phyloP scores from a whole-genome alignment of 2,888 invertebrate genomes.

The Tachina fera region DNA sequence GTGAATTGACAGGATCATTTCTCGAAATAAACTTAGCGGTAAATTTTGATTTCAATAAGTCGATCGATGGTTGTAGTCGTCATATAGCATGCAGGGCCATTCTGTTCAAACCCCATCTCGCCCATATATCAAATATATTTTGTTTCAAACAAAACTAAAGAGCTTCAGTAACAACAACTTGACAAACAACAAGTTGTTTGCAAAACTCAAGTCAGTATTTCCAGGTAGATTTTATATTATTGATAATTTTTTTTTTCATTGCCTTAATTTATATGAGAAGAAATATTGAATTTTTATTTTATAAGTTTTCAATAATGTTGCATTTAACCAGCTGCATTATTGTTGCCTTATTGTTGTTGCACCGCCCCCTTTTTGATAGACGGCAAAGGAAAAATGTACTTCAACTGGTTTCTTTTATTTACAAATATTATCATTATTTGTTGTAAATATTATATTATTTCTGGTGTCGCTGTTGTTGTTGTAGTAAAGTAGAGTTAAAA shows the following conservation, averaged over 20 bases:
- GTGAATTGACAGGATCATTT: too few relatives aligned
- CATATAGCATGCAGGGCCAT: too few relatives aligned
- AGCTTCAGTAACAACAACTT: background rate
- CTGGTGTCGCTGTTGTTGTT: constrained; percentile 10
- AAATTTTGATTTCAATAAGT: too few relatives aligned
- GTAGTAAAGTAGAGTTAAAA: constrained; percentile 48
- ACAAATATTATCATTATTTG: background rate
- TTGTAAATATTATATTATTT: constrained; percentile 9
- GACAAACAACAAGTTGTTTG: constrained; percentile 13
- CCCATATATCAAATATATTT: too few relatives aligned
- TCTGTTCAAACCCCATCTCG: too few relatives aligned
- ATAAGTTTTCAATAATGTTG: constrained; percentile 16
- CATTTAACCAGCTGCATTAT: constrained; percentile 18
- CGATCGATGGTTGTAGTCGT: too few relatives aligned
- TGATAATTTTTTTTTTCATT: background rate
- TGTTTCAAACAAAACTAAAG: too few relatives aligned
- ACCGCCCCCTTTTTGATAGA: constrained; percentile 23
- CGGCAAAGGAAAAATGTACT: constrained; percentile 15
- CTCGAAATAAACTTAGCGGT: too few relatives aligned
- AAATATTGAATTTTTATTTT: constrained; percentile 9
- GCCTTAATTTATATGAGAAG: background rate
- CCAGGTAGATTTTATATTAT: background rate
- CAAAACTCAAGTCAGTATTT: background rate
- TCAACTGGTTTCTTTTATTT: constrained; percentile 34
- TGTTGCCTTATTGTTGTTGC: background rate